Evolutionary conservation across 2,797 vertebrate species (phyloP), one percentile per base, ranked within the genome.

Genomic region (Galago senegalensis): DNA sequence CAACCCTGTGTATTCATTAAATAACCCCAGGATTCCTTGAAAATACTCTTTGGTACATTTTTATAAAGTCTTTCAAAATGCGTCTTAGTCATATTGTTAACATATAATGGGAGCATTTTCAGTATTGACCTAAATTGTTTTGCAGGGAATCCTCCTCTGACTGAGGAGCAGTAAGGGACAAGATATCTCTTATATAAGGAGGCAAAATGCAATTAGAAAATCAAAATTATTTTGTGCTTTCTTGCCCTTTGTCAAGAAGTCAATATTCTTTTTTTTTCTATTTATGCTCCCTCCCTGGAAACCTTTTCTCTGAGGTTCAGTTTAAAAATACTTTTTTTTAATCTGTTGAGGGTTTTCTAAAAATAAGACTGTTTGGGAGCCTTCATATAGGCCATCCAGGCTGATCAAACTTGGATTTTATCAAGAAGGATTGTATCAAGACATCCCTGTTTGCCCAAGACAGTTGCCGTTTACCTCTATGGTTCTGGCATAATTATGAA

Each of bases 201-300:
- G 29, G 83, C 2, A 31, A 53, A 83, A 58, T 70, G 21, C 8
- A 80, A 85, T 93, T 94, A 96, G 81, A 94, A 95, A 86, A 87
- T 94, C 0, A 43, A 63, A 58, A 46, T 87, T 76, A 85, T 69
- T 79, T 95, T 82, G 20, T 63, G 29, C 12, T 29, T 37, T 87
- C 31, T 70, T 86, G 60, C 34, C 69, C 77, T 67, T 14, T 85
- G 20, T 87, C 60, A 89, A 87, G 91, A 88, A 80, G 49, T 87
- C 75, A 83, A n/a, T 86, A 88, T 72, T 96, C 12, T 84, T 89
- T 4, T 70, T 89, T 89, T 4, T 70, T 83, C 34, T 73, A 82
- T 73, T 94, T 70, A 75, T 53, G 8, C 80, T 88, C 6, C 3
- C 60, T 93, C 67, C 34, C 53, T 37, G 17, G 69, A 95, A 97